Percentiles rank a stretch among this genome's conserved stretches.
phyloP scores from a whole-genome alignment of 2,113 vertebrate genomes.

The Ictidomys tridecemlineatus region DNA sequence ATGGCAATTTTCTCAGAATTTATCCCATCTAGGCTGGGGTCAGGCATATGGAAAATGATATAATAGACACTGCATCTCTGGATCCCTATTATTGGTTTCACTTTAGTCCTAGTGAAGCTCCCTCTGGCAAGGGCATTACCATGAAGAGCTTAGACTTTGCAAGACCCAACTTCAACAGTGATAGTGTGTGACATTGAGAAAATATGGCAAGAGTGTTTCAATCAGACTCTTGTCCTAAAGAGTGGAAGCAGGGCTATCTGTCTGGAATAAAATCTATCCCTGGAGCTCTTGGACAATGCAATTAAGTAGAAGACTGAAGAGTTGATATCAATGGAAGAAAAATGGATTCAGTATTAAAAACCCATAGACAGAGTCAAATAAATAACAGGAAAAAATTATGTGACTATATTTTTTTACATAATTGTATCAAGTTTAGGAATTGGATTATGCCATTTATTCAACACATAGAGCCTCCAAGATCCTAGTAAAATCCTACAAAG shows the following conservation, averaged over 20 bases:
- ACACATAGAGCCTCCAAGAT: not conserved
- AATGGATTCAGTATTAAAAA: not conserved
- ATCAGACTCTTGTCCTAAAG: not conserved
- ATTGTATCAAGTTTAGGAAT: not conserved
- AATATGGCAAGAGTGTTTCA: not conserved
- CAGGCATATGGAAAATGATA: not conserved
- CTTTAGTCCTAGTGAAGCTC: not conserved
- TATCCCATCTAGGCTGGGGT: not conserved
- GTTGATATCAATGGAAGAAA: not conserved
- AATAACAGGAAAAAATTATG: not conserved
- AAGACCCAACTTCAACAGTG: not conserved
- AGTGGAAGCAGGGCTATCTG: not conserved
- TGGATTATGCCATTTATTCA: not conserved
- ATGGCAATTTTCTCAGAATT: not conserved
- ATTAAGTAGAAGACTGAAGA: not conserved
- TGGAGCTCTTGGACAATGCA: not conserved
- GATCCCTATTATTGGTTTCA: not conserved
- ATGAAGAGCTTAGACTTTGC: not conserved
- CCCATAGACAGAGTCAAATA: not conserved
- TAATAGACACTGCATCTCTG: not conserved
- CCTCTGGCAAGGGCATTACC: not conserved
- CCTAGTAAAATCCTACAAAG: not conserved
- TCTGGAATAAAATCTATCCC: not conserved
- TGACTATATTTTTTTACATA: not conserved
- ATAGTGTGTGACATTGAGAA: not conserved